phyloP scores from a whole-genome alignment of 64 coral and sea anemone species.

The Pocillopora damicornis region DNA sequence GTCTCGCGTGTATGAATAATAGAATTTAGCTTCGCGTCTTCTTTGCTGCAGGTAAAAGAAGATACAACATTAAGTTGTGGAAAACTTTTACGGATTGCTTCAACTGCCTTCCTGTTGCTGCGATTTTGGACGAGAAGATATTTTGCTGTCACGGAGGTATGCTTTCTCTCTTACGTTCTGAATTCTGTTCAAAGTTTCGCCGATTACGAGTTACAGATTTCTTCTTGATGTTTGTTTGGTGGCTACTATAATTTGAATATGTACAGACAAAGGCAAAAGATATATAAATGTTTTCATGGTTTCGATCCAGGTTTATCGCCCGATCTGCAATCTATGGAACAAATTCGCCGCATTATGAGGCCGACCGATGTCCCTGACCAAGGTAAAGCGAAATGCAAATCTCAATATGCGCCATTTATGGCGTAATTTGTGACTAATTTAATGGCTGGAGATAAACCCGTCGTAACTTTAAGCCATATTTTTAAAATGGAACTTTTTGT shows the following conservation, averaged over 20 bases:
- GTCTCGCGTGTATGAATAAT: background rate
- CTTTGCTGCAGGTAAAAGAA: constrained; percentile 85
- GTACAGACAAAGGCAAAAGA: background rate
- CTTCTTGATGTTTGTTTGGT: background rate
- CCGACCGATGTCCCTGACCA: constrained; percentile 98
- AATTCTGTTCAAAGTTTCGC: too few species aligned
- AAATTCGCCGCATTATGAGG: constrained; percentile 96
- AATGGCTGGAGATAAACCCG: too few species aligned
- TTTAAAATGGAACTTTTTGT: background rate
- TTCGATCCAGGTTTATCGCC: constrained; percentile 78
- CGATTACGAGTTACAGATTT: background rate
- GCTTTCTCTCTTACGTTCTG: too few species aligned
- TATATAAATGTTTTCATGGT: constrained; percentile 5
- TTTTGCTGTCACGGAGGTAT: constrained; percentile 99
- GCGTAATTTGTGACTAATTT: background rate
- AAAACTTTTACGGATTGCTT: constrained; percentile 99
- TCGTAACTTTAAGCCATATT: background rate
- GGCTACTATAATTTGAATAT: background rate
- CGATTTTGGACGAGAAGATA: constrained; percentile 98
- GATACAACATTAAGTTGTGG: constrained; percentile 99
- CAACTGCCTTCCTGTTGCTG: constrained; percentile 95
- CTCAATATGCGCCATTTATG: background rate
- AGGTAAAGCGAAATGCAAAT: constrained; percentile 58
- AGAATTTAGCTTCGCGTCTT: background rate
- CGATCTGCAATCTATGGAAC: constrained; percentile 99